A percentile compares a stretch with the other conserved stretches of the same genome.
Conservation (phyloP, 2,113 vertebrate species). For the Seriola aureovittata region DNA sequence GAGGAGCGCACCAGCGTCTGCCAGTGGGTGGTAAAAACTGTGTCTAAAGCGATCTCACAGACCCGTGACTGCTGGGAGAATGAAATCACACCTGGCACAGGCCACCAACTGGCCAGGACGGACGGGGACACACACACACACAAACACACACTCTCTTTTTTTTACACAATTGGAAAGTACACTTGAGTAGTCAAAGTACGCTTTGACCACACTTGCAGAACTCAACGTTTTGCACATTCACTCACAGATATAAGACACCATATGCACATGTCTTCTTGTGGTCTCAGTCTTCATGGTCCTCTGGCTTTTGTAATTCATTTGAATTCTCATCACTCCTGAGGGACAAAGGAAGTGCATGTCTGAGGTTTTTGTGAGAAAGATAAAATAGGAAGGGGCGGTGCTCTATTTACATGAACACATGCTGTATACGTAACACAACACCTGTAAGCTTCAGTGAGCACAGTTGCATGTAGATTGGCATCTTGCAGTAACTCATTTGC, state of each 20-base stretch:
- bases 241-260: slow-evolving; percentile 4
- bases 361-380: slow-evolving; percentile 38
- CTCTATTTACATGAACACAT: neutral
- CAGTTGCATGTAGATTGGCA: slow-evolving; percentile 8
- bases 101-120: slow-evolving; percentile 32
- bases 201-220: slow-evolving; percentile 46
- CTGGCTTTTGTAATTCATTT: slow-evolving; percentile 69
- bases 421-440: neutral
- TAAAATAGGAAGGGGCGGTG: neutral
- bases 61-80: slow-evolving; percentile 67
- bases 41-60: slow-evolving; percentile 72
- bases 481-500: neutral
- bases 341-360: slow-evolving; percentile 33
- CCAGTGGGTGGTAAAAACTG: slow-evolving; percentile 65
- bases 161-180: slow-evolving; percentile 37
- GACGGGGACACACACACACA: slow-evolving; percentile 26
- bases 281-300: slow-evolving; percentile 55
- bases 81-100: slow-evolving; percentile 76
- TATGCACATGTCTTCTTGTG: slow-evolving; percentile 51
- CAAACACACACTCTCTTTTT: slow-evolving; percentile 30
- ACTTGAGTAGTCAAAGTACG: slow-evolving; percentile 56
- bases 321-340: slow-evolving; percentile 46
- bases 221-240: slow-evolving; percentile 4
- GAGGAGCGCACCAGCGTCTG: slow-evolving; percentile 30
- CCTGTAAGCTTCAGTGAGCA: neutral